A percentile compares a stretch with the other conserved stretches of the same genome.
phyloP scores from a whole-genome alignment of 2,888 invertebrate species.

The Drosophila algonquin region DNA sequence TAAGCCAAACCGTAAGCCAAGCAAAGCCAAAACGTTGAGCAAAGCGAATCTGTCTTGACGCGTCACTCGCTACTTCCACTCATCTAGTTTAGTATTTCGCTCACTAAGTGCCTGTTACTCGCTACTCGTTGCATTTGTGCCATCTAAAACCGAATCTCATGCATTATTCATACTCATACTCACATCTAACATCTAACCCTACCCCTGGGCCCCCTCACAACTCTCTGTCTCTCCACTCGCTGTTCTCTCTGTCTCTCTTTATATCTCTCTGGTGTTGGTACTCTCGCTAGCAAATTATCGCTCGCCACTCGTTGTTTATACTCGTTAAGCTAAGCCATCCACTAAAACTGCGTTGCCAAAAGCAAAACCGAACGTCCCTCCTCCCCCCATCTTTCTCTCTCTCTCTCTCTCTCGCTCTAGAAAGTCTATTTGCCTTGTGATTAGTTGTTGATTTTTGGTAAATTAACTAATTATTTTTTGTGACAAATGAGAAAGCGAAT shows the following conservation, averaged over 20 bases:
- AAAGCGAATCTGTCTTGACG: slow-evolving; percentile 45
- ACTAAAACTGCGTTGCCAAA: slow-evolving; percentile 66
- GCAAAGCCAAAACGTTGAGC: slow-evolving; percentile 32
- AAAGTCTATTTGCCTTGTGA: slow-evolving; percentile 82
- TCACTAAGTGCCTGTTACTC: slow-evolving; percentile 46
- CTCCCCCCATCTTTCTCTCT: slow-evolving; percentile 29
- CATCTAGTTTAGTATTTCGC: slow-evolving; percentile 31
- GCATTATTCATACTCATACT: neutral
- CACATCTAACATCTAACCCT: slow-evolving; percentile 3
- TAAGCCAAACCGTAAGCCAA: slow-evolving; percentile 74
- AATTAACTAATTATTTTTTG: slow-evolving; percentile 22
- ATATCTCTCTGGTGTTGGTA: slow-evolving; percentile 32
- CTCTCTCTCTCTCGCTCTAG: slow-evolving; percentile 22
- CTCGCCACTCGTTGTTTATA: slow-evolving; percentile 63
- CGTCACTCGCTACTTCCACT: slow-evolving; percentile 41
- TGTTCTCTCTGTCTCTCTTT: slow-evolving; percentile 20
- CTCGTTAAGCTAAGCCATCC: slow-evolving; percentile 60
- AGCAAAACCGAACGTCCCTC: slow-evolving; percentile 42
- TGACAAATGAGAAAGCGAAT: slow-evolving; percentile 53
- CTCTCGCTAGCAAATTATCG: slow-evolving; percentile 47
- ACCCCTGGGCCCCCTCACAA: slow-evolving; percentile 10
- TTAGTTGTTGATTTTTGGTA: slow-evolving; percentile 65
- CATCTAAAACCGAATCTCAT: slow-evolving; percentile 46
- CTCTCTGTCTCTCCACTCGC: slow-evolving; percentile 8
- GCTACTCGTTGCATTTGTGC: slow-evolving; percentile 56